These are phyloP conservation scores for Psammodynastes pulverulentus DNA, from an alignment of 2,113 vertebrate species.

Conservation along the genomic window DNA sequence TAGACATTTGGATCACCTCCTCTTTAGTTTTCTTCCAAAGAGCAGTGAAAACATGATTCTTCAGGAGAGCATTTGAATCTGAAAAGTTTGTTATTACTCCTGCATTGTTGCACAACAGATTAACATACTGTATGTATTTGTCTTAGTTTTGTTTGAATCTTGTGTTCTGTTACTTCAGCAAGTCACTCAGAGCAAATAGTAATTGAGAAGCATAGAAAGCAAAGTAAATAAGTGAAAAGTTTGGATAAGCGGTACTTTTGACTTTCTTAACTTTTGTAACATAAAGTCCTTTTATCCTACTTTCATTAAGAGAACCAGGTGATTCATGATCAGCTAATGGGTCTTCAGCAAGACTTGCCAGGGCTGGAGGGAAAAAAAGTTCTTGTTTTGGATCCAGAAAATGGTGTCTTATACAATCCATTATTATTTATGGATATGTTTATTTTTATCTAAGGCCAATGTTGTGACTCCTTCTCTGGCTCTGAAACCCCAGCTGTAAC, in stretches of 20 bases:
- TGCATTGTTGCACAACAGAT: background rate
- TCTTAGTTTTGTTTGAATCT: background rate
- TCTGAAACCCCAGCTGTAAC: background rate
- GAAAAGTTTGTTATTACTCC: background rate
- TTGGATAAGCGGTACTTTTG: background rate
- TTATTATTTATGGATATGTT: slow-evolving; percentile 28
- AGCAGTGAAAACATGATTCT: background rate
- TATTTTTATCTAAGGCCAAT: slow-evolving; percentile 10
- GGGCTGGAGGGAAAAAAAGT: background rate
- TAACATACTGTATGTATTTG: background rate
- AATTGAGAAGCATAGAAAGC: background rate
- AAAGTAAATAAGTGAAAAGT: background rate
- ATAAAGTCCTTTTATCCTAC: background rate
- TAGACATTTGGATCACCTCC: background rate
- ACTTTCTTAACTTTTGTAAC: background rate
- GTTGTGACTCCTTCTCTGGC: slow-evolving; percentile 1
- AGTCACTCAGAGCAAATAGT: background rate
- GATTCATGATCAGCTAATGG: background rate
- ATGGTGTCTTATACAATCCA: background rate
- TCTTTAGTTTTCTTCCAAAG: background rate
- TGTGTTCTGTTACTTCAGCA: background rate
- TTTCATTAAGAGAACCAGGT: background rate
- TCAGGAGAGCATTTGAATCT: background rate
- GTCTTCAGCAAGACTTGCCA: background rate
- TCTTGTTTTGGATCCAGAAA: background rate